Conservation (phyloP, 2,797 vertebrate species). For the Eidolon dupreanum region DNA sequence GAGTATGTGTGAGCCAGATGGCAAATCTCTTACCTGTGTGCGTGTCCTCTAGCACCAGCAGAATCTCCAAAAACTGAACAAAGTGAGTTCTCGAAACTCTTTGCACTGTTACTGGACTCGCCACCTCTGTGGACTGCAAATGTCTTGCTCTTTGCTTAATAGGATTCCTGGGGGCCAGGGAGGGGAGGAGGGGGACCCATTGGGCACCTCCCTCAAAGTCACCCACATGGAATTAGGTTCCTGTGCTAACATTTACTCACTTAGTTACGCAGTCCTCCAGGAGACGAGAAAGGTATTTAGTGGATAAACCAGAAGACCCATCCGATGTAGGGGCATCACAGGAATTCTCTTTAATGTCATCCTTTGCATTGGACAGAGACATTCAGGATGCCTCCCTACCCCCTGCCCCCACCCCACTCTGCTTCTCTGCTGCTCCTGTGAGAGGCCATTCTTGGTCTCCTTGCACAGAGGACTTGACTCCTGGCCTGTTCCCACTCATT, state of each 20-base stretch:
- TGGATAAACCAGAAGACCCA: neutral
- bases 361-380: neutral
- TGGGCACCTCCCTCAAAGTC: neutral
- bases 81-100: neutral
- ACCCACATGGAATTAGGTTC: neutral
- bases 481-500: neutral
- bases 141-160: neutral
- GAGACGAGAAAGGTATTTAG: neutral
- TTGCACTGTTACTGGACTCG: neutral
- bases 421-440: neutral
- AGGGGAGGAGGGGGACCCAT: neutral
- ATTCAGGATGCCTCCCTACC: fast-evolving
- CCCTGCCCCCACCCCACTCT: fast-evolving
- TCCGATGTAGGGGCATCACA: neutral
- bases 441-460: neutral
- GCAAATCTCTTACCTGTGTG: neutral
- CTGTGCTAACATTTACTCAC: slow-evolving; percentile 41
- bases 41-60: neutral
- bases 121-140: neutral
- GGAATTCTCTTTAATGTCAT: neutral
- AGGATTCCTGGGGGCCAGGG: neutral
- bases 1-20: fast-evolving
- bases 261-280: neutral
- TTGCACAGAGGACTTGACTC: neutral
- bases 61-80: neutral